These are phyloP conservation scores for Ellobius talpinus DNA, from an alignment of 2,113 vertebrate genomes.

Conservation along the genomic window DNA sequence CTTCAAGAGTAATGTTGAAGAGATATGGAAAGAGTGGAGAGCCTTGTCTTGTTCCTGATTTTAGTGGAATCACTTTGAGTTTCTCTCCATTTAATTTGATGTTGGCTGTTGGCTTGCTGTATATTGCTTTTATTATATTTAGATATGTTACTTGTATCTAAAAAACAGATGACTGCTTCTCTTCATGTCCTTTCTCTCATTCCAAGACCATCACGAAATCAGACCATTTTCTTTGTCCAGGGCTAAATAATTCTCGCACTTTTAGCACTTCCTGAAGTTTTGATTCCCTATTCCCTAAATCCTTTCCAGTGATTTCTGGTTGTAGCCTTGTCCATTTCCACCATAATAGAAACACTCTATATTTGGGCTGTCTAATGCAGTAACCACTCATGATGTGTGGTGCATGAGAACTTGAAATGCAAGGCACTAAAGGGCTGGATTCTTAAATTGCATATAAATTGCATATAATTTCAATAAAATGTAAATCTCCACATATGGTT, in stretches of 20 bases:
- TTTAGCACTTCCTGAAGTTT: conserved; percentile 25
- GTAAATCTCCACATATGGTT: not conserved
- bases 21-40: no score
- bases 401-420: conserved; percentile 3
- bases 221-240: not conserved
- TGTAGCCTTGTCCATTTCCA: not conserved
- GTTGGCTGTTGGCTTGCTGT: no score
- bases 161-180: conserved; percentile 23
- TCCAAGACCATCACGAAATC: not conserved
- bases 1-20: no score
- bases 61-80: no score
- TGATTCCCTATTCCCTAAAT: not conserved
- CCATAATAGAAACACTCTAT: not conserved
- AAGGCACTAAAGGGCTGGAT: not conserved
- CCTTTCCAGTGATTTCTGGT: conserved; percentile 24
- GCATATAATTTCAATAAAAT: conserved; percentile 2
- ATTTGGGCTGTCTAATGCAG: not conserved
- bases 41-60: no score
- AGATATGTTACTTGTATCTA: no score
- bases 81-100: no score
- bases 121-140: no score
- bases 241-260: conserved; percentile 51
- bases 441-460: not conserved
- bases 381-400: not conserved
- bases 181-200: not conserved